These are phyloP conservation scores for Discoglossus pictus DNA, from an alignment of 2,797 vertebrate species.

Conservation along the genomic window DNA sequence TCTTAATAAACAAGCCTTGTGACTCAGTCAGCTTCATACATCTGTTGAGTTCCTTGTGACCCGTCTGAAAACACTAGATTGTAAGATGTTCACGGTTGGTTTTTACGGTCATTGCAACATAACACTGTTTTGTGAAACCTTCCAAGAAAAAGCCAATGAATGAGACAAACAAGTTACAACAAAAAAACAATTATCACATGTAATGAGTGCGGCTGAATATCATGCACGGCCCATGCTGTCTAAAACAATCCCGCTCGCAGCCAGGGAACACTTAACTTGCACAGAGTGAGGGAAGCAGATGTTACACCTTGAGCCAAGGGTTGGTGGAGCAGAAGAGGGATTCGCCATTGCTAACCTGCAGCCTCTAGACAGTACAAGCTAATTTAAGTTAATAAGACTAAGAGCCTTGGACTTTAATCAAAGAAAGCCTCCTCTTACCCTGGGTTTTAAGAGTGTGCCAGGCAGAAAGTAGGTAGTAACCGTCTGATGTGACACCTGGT, in stretches of 20 bases:
- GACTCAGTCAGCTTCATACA: no score
- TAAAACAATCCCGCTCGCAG: neutral
- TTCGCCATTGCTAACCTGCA: neutral
- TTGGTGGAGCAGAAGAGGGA: neutral
- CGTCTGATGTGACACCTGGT: conserved; percentile 79
- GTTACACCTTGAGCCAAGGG: conserved; percentile 8
- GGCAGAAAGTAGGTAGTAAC: conserved; percentile 73
- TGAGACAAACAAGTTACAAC: conserved; percentile 15
- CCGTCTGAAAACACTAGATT: no score
- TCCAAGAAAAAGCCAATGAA: conserved; percentile 15
- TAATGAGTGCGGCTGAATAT: conserved; percentile 16
- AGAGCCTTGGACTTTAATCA: conserved; percentile 1
- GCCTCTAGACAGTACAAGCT: neutral
- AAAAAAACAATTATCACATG: conserved; percentile 35
- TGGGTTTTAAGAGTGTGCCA: conserved; percentile 86
- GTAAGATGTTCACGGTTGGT: no score
- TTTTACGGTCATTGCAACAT: no score
- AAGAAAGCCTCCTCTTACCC: conserved; percentile 76
- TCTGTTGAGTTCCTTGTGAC: no score
- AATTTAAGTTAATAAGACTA: conserved; percentile 29
- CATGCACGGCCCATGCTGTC: conserved; percentile 34
- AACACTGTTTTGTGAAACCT: neutral
- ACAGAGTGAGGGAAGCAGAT: conserved; percentile 11
- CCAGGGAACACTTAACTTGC: conserved; percentile 22
- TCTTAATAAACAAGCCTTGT: no score